Base-by-base conservation (phyloP, 2,797 vertebrate species). In the Aphelocoma californica region DNA sequence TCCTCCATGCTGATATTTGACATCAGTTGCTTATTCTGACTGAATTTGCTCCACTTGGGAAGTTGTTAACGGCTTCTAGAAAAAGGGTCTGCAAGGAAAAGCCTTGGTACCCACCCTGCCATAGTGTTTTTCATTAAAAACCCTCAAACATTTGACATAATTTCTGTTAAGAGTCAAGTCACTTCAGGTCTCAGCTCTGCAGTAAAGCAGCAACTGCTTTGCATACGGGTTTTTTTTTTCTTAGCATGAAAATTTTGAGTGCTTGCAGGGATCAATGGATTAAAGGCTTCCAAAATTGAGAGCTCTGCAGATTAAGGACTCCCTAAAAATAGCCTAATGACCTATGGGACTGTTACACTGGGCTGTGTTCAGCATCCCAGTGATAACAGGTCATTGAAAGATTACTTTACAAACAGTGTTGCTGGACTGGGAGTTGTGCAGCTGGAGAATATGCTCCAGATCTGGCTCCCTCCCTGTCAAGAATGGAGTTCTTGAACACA, bases 251-350 rank as follows among this genome's bases (percentile, higher is more conserved):
- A 90, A 80, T 34, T 32, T 60, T 18, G 72, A 96, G 61, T 28
- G n/a, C 58, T 93, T 80, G 64, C 71, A 96, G n/a, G 85, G 88
- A 92, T 91, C 89, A 95, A 32, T 75, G 87, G 90, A 96, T 96
- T 96, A 95, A 90, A 94, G 86, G 95, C 91, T 92, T 95, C 91
- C 86, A 93, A 95, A 91, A 93, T 90, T 81, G 66, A 91, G 74
- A 90, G 95, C 87, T 96, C 92, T 82, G 81, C 56, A 93, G 96
- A 96, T 96, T 97, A 96, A 97, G 85, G 67, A 71, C 62, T 91
- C 77, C 92, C 85, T 95, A 96, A 95, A 96, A 94, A 97, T 95
- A 97, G 90, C 83, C 44, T 61, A 61, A 80, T 60, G 90, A 94
- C 94, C 93, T 88, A 88, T 54, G 66, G 61, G 73, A 79, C 92